Evolutionary conservation across 2,888 invertebrate genomes (phyloP).

Genomic region (Eristalis pertinax): DNA sequence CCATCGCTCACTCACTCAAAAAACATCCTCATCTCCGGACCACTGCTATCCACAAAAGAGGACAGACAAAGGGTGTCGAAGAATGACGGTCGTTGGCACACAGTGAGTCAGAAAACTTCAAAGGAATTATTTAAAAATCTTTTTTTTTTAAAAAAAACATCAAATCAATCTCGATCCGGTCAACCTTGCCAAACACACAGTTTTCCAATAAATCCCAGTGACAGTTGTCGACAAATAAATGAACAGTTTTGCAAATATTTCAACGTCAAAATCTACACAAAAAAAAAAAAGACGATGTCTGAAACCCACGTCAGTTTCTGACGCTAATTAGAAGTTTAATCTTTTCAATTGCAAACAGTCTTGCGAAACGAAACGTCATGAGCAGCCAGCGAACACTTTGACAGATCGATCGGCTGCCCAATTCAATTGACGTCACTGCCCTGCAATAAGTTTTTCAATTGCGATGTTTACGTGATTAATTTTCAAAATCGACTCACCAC

Average conservation of each 20-base stretch:
- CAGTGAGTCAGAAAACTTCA: neutral
- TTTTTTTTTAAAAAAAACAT: neutral
- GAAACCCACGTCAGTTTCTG: neutral
- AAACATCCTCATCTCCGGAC: neutral
- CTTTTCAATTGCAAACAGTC: neutral
- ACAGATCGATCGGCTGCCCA: neutral
- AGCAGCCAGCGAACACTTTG: neutral
- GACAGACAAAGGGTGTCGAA: neutral
- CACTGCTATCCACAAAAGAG: neutral
- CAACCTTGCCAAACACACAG: neutral
- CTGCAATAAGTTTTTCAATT: neutral
- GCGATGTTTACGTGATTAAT: constrained; percentile 15
- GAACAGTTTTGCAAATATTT: neutral
- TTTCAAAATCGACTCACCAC: constrained; percentile 57
- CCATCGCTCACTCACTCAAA: neutral
- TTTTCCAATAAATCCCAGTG: neutral
- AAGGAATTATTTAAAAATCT: too few relatives aligned
- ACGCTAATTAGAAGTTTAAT: too few relatives aligned
- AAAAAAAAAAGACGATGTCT: neutral
- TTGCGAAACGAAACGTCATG: constrained; percentile 1
- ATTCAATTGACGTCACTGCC: neutral
- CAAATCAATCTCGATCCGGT: neutral
- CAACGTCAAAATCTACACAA: neutral
- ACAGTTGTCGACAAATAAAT: neutral
- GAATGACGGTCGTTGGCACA: neutral